phyloP scores from a whole-genome alignment of 2,113 vertebrate genomes.

The Eublepharis macularius region DNA sequence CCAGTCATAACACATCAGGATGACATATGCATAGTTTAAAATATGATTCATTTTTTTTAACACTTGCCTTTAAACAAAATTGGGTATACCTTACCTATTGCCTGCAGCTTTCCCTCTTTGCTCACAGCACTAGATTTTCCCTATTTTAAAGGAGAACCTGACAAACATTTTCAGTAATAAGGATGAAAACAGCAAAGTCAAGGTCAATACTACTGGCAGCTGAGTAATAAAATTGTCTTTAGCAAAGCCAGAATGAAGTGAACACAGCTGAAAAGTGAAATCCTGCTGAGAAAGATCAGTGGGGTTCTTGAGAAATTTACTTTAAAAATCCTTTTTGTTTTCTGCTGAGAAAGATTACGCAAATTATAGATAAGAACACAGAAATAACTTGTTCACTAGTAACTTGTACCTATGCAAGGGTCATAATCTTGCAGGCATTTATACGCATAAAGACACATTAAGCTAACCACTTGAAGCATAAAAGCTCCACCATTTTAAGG shows the following conservation, averaged over 20 bases:
- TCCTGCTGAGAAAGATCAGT: constrained; percentile 56
- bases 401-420: background rate
- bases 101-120: constrained; percentile 24
- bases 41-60: background rate
- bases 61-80: constrained; percentile 9
- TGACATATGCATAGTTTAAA: too few species aligned
- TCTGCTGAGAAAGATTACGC: constrained; percentile 44
- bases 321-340: constrained; percentile 46
- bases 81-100: constrained; percentile 6
- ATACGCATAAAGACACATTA: background rate
- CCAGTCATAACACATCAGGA: constrained; percentile 41
- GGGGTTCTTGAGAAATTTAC: constrained; percentile 45
- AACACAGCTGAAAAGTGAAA: constrained; percentile 56
- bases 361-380: constrained; percentile 41
- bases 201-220: constrained; percentile 52
- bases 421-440: background rate
- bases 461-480: background rate
- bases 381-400: background rate
- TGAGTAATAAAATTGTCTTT: constrained; percentile 57
- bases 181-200: constrained; percentile 43
- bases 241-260: constrained; percentile 40
- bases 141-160: constrained; percentile 41
- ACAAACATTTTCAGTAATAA: constrained; percentile 39
- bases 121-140: constrained; percentile 30
- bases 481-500: background rate